These are phyloP conservation scores for Toxostoma redivivum DNA, from an alignment of 2,113 vertebrate species.

Conservation along the genomic window DNA sequence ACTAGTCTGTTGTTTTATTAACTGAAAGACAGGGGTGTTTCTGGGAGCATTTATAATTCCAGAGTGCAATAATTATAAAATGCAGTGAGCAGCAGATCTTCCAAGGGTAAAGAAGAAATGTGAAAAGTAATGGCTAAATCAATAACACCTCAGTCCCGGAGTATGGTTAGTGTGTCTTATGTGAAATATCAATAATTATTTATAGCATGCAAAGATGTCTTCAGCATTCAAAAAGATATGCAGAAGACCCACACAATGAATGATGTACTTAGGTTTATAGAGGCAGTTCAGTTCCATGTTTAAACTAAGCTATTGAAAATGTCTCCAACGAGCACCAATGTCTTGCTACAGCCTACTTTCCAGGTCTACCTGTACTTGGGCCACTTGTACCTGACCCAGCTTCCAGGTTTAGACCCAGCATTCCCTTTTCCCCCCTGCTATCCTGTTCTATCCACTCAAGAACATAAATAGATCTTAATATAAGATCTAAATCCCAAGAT, in stretches of 20 bases:
- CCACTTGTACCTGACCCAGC: neutral
- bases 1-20: neutral
- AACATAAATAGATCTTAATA: neutral
- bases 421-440: neutral
- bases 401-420: neutral
- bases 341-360: neutral
- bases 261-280: neutral
- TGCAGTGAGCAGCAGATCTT: slow-evolving; percentile 36
- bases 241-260: neutral
- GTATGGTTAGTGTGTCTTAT: slow-evolving; percentile 20
- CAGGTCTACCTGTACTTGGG: neutral
- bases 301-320: neutral
- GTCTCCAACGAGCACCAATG: neutral
- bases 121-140: slow-evolving; percentile 68
- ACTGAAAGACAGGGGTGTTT: neutral
- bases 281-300: neutral
- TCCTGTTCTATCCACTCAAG: neutral
- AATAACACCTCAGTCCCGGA: slow-evolving; percentile 42
- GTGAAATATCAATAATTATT: slow-evolving; percentile 50
- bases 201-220: slow-evolving; percentile 2
- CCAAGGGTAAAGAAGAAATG: slow-evolving; percentile 55
- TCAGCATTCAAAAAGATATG: slow-evolving; percentile 12
- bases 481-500: neutral
- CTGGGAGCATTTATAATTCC: slow-evolving; percentile 58
- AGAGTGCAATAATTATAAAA: slow-evolving; percentile 58